Conservation (phyloP, 1,140 invertebrate species). For the Sycophila sp. region DNA sequence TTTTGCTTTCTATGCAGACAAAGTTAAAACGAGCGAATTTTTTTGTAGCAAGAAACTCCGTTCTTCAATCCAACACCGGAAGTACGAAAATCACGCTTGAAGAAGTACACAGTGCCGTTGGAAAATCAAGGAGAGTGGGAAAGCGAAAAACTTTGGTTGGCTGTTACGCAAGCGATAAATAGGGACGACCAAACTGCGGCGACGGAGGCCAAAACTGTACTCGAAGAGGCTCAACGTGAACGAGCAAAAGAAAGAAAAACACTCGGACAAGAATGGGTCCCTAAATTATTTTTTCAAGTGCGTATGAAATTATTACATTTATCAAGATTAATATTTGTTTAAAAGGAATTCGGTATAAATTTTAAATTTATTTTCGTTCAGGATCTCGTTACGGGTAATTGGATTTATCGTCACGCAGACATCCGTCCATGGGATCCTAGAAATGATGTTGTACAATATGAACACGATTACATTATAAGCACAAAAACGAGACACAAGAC, state of each 20-base stretch:
- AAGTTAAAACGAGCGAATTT: too few relatives aligned
- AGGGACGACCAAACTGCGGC: slow-evolving; percentile 82
- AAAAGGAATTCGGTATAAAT: not conserved
- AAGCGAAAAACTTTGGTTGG: slow-evolving; percentile 87
- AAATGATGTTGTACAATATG: slow-evolving; percentile 85
- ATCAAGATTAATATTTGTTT: slow-evolving; percentile 2
- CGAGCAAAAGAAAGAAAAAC: slow-evolving; percentile 74
- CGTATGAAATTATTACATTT: slow-evolving; percentile 10
- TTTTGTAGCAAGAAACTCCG: slow-evolving; percentile 73
- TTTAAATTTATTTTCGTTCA: slow-evolving; percentile 39
- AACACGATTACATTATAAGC: slow-evolving; percentile 76
- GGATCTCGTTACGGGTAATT: slow-evolving; percentile 74
- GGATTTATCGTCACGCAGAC: slow-evolving; percentile 82
- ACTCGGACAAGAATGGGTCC: slow-evolving; percentile 73
- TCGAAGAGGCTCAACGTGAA: slow-evolving; percentile 87
- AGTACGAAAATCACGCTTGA: slow-evolving; percentile 76
- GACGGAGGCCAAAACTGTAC: slow-evolving; percentile 87
- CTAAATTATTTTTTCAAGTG: slow-evolving; percentile 78
- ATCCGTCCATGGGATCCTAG: slow-evolving; percentile 83
- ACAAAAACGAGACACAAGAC: slow-evolving; percentile 80
- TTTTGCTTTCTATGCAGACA: too few relatives aligned
- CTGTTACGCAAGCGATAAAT: slow-evolving; percentile 83
- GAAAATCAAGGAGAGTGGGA: slow-evolving; percentile 83
- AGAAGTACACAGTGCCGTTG: slow-evolving; percentile 81
- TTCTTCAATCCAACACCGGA: slow-evolving; percentile 81